Evolutionary conservation across 2,888 invertebrate genomes (phyloP), one percentile per base, ranked within the genome.

Genomic region (Archips crataeganus): DNA sequence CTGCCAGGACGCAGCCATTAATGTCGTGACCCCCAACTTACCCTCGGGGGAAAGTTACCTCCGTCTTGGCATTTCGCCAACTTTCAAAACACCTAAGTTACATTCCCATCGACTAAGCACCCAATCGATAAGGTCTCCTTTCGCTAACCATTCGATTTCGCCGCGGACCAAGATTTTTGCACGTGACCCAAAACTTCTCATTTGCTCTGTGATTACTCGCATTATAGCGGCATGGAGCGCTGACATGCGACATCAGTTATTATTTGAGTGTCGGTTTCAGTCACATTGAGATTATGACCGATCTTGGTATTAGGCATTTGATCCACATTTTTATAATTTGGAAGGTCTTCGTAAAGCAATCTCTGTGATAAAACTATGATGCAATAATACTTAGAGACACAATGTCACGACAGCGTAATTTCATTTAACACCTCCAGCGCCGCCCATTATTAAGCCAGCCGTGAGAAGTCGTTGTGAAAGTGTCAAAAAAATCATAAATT

Each of bases 1-100:
- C 92, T 94, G 94, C 92, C 93, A 82, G 84, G 77, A 57, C 73
- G 68, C 90, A 88, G 85, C 93, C 92, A 94, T 94, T 94, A 94
- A 90, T 84, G 85, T 82, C 80, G 79, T 90, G 91, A 93, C 93
- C 92, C 91, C 89, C 87, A 87, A 84, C 86, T 70, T 74, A 74
- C 74, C 74, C 83, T 86, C 79, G 79, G 49, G 73, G 72, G 73
- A 64, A 81, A 84, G 85, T 82, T 87, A 85, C 90, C 84, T 79
- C 79, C 84, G 81, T 88, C 90, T 91, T 90, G 87, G 86, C 82
- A 69, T 65, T 71, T 54, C 45, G 84, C 85, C 87, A 87, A 85
- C 79, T 77, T 82, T 81, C 80, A 79, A 79, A 82, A 78, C 85
- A 82, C 80, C 79, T 77, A 80, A 81, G 81, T 74, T 69, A 74